A percentile compares a stretch with the other conserved stretches of the same genome.
phyloP scores from a whole-genome alignment of 2,797 vertebrate genomes.

The Holocentrus rufus region DNA sequence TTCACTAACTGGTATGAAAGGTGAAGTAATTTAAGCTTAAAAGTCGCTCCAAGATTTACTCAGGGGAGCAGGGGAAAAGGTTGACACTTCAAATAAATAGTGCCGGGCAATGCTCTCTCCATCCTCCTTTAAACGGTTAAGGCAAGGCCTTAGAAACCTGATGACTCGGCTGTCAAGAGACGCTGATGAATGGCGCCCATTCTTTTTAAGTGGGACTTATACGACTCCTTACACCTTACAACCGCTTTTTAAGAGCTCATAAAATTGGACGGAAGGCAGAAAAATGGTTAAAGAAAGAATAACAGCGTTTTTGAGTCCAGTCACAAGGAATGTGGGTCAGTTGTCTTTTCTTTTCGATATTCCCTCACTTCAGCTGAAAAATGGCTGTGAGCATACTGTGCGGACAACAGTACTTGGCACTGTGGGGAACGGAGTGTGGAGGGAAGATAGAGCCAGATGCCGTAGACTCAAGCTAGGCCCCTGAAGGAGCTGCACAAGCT shows the following conservation, averaged over 20 bases:
- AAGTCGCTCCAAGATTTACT: conserved; percentile 5
- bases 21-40: background rate
- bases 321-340: conserved; percentile 56
- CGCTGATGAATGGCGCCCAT: conserved; percentile 11
- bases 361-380: conserved; percentile 24
- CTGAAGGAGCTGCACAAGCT: conserved; percentile 18
- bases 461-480: conserved; percentile 33
- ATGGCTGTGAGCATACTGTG: conserved; percentile 36
- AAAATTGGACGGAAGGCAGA: conserved; percentile 22
- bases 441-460: conserved; percentile 42
- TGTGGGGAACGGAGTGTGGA: conserved; percentile 5
- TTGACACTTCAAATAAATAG: conserved; percentile 4
- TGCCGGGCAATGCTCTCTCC: background rate
- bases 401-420: conserved; percentile 35
- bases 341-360: conserved; percentile 29
- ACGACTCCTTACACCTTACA: background rate
- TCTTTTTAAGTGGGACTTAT: conserved; percentile 3
- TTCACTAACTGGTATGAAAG: background rate
- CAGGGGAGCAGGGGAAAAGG: background rate
- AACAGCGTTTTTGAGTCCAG: conserved; percentile 29
- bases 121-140: background rate
- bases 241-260: background rate
- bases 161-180: background rate
- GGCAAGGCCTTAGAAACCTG: conserved; percentile 8
- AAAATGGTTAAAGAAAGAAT: conserved; percentile 26